These are phyloP conservation scores for Limnephilus marmoratus DNA, from an alignment of 2,888 invertebrate genomes.

Conservation along the genomic window DNA sequence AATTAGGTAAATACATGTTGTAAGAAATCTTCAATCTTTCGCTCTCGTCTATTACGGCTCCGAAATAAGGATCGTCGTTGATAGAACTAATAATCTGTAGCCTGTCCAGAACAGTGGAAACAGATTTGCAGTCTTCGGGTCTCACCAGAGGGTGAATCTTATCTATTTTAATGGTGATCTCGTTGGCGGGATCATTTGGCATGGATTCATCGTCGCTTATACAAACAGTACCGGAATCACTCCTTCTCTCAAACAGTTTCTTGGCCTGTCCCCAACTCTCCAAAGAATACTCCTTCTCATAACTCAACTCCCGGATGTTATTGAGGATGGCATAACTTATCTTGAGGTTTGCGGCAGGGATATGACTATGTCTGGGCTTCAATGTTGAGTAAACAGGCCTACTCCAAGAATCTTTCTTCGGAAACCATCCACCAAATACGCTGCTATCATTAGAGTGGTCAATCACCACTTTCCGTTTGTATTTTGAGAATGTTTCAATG, in stretches of 20 bases:
- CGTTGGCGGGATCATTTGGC: conserved; percentile 46
- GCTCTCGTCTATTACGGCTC: conserved; percentile 62
- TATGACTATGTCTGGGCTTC: conserved; percentile 51
- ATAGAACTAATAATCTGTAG: conserved; percentile 70
- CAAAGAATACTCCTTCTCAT: conserved; percentile 65
- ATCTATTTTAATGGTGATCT: conserved; percentile 66
- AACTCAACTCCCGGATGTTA: conserved; percentile 61
- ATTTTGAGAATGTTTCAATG: conserved; percentile 20
- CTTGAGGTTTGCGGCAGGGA: conserved; percentile 40
- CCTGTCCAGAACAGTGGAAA: conserved; percentile 70
- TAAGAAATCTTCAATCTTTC: conserved; percentile 70
- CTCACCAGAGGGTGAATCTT: conserved; percentile 69
- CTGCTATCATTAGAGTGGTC: conserved; percentile 45
- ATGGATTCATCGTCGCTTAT: conserved; percentile 64
- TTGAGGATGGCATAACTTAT: conserved; percentile 53
- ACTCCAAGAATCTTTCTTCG: conserved; percentile 58
- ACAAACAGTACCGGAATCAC: conserved; percentile 69
- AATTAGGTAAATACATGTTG: conserved; percentile 73
- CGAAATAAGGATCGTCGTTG: neutral
- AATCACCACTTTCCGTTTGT: conserved; percentile 13
- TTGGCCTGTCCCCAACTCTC: conserved; percentile 73
- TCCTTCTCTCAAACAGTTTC: conserved; percentile 70
- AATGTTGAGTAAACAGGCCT: conserved; percentile 44
- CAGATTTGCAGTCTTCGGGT: conserved; percentile 70
- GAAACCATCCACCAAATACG: conserved; percentile 53